Evolutionary conservation across 1,140 invertebrate species (phyloP), one percentile per base, ranked within the genome.

Genomic region (Saxidomus purpurata): DNA sequence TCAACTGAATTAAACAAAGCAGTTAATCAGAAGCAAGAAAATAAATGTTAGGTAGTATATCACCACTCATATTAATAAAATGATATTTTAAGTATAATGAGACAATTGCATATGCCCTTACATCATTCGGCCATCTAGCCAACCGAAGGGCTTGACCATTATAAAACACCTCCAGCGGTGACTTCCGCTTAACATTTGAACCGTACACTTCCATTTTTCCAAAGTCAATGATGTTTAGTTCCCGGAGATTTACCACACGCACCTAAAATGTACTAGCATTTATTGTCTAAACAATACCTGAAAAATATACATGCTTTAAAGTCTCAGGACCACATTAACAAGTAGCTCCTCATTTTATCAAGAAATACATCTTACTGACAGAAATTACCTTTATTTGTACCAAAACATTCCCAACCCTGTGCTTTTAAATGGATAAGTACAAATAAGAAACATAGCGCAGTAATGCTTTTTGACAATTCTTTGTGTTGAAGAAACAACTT

Each of bases 111-210:
- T 49, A 49, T 11, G 17, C 8, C 17, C 47, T 11, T 71, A 92
- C 91, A 22, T 91, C 71, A 52, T 92, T 89, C 19, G 91, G 91
- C 87, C 88, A 92, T 55, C 74, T 25, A 11, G 91, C 87, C 40
- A 91, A 49, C 0, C 52, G 59, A 17, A 87, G 28, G 0, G 91
- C 87, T 25, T 76, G 79, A 6, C 90, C 83, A 59, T 92, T 92
- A 43, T 76, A 89, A 81, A 91, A 92, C 9, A 92, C 3, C 61
- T 92, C 91, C 25, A 92, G 61, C 13, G 90, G 88, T 22, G 89
- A 63, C 15, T n/a, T 76, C 17, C 77, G 61, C 36, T n/a, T 17
- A 19, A 22, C 22, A 43, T 85, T 79, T 22, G 40, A 47, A 4
- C 91, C 91, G 71, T 82, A 92, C 13, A 22, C n/a, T 2, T 55